Evolutionary conservation across 1,140 invertebrate species (phyloP).

Genomic region (Hycleus cichorii): DNA sequence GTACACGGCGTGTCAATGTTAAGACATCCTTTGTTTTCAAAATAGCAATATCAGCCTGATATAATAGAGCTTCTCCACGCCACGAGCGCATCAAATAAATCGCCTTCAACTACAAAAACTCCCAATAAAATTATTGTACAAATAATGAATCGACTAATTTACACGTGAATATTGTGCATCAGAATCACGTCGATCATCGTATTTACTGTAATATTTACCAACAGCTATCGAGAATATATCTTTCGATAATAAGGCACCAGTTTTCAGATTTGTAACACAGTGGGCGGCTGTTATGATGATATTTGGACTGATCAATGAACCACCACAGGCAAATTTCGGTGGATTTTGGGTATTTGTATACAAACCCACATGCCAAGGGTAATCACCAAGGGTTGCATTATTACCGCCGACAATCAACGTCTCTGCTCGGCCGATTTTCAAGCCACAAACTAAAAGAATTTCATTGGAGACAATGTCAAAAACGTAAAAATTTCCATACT

Average conservation of each 20-base stretch:
- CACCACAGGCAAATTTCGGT: slow-evolving; percentile 19
- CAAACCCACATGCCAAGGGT: slow-evolving; percentile 4
- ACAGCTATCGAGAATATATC: slow-evolving; percentile 12
- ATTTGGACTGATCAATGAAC: slow-evolving; percentile 19
- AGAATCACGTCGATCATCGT: slow-evolving; percentile 19
- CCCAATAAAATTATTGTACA: neutral
- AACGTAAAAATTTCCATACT: neutral
- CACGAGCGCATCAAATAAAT: neutral
- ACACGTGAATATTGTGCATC: slow-evolving; percentile 21
- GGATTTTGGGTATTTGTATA: slow-evolving; percentile 1
- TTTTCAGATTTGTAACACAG: slow-evolving; percentile 1
- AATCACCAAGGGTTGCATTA: neutral
- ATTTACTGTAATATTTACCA: slow-evolving; percentile 28
- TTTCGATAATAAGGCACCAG: neutral
- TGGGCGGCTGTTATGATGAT: slow-evolving; percentile 6
- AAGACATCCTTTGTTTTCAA: neutral
- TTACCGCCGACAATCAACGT: neutral
- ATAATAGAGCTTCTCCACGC: neutral
- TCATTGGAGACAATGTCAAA: slow-evolving; percentile 4
- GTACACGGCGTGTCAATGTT: neutral
- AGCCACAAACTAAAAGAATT: slow-evolving; percentile 1
- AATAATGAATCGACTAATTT: slow-evolving; percentile 6
- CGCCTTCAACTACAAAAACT: slow-evolving; percentile 8
- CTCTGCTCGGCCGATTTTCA: neutral
- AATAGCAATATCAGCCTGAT: neutral